Conservation (phyloP, 23 tunicate species). For the Diplosoma virens region DNA sequence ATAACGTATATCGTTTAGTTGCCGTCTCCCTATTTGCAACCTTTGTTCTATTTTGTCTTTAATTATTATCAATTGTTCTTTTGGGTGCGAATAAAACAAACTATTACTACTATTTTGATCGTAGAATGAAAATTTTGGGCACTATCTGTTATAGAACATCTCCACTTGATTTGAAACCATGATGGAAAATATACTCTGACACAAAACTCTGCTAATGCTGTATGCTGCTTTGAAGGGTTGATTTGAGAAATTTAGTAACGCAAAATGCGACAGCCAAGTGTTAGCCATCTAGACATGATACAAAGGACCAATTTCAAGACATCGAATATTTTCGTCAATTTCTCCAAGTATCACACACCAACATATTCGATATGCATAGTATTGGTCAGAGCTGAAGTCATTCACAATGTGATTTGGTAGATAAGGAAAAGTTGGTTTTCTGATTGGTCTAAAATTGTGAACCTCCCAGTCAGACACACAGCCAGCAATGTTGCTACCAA, state of each 20-base stretch:
- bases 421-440: conserved; percentile 2
- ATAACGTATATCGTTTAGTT: too few species aligned
- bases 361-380: conserved; percentile 27
- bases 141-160: too few species aligned
- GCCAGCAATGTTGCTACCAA: not conserved
- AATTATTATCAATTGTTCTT: too few species aligned
- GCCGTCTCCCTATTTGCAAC: too few species aligned
- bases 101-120: too few species aligned
- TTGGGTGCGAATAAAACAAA: too few species aligned
- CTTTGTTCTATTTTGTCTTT: too few species aligned
- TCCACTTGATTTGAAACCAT: too few species aligned
- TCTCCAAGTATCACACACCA: not conserved
- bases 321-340: conserved; percentile 6
- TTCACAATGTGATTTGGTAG: conserved; percentile 15
- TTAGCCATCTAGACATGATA: conserved; percentile 32
- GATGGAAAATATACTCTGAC: too few species aligned
- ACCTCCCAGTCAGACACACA: not conserved
- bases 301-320: conserved; percentile 15
- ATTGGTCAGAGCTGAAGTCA: conserved; percentile 28
- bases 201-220: too few species aligned
- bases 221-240: not conserved
- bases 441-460: not conserved
- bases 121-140: too few species aligned
- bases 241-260: not conserved
- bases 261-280: conserved; percentile 27